Base-by-base conservation (phyloP, 2,888 invertebrate genomes). In the Metellina segmentata region DNA sequence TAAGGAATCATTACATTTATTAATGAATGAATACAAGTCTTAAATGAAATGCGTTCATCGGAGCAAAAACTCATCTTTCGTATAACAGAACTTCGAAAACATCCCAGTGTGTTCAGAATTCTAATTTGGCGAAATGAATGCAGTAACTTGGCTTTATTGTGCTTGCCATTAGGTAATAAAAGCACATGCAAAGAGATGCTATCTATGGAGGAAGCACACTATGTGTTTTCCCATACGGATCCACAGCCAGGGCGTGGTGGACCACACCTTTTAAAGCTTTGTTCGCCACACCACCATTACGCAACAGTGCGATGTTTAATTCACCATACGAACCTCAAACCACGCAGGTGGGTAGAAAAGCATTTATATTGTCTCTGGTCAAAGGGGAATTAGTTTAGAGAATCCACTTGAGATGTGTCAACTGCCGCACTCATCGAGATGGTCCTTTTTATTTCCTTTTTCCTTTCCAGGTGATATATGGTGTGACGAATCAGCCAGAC, bases 341-440 rank as follows among this genome's bases (percentile, higher is more conserved):
- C 16, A 4, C 7, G 13, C 61, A 79, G 61, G 61, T 34, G 79
- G n/a, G 7, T 8, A 16, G 79, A 34, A 20, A 77, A 61, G n/a
- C 8, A 8, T 20, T 8, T 20, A 72, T 20, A 53, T 34, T 1
- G 79, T 19, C 34, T 1, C 19, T 72, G n/a, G 11, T 53, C 79
- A 7, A 53, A 53, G 34, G 61, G 61, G 61, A 79, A 79, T 79
- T 61, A 61, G 79, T 61, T 11, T 4, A 6, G 19, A 79, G 20
- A 19, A 61, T 53, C 34, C 79, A 61, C 34, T 61, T 53, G 53
- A 11, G 13, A 79, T 61, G 79, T 79, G 79, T 79, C 79, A 79
- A 79, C 53, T 16, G 13, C 1, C 20, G 34, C 2, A 61, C 61
- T 13, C 20, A 61, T 11, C 19, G 19, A 20, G 6, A 34, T 61